Evolutionary conservation across 1,140 invertebrate species (phyloP).

Genomic region (Rhagoletis pomonella): DNA sequence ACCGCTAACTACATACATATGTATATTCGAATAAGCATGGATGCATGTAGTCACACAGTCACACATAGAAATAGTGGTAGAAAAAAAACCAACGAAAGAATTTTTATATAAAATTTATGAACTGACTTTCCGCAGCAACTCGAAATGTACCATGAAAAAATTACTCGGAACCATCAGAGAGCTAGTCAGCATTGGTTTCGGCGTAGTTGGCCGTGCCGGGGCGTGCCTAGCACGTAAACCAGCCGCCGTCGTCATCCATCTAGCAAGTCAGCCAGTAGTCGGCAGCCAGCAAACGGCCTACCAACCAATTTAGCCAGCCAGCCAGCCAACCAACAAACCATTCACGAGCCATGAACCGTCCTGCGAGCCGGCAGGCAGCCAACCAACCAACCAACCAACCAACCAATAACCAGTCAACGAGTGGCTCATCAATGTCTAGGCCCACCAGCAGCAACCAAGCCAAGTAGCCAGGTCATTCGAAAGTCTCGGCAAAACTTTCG

Average conservation of each 20-base stretch:
- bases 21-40: not conserved
- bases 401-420: slow-evolving; percentile 20
- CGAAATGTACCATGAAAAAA: slow-evolving; percentile 50
- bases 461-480: slow-evolving; percentile 50
- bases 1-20: not conserved
- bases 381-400: slow-evolving; percentile 47
- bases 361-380: slow-evolving; percentile 18
- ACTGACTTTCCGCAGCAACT: slow-evolving; percentile 63
- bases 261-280: slow-evolving; percentile 35
- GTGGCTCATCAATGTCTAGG: slow-evolving; percentile 14
- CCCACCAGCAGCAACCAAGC: slow-evolving; percentile 9
- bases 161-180: slow-evolving; percentile 19
- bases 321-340: slow-evolving; percentile 68
- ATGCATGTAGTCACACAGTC: not conserved
- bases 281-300: slow-evolving; percentile 44
- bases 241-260: slow-evolving; percentile 19
- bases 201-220: slow-evolving; percentile 54
- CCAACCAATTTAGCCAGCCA: slow-evolving; percentile 67
- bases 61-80: not conserved
- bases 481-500: slow-evolving; percentile 54
- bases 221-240: slow-evolving; percentile 65
- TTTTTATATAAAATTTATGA: slow-evolving; percentile 67
- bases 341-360: not conserved
- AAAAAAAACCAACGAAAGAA: slow-evolving; percentile 35
- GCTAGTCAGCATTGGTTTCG: slow-evolving; percentile 36